phyloP scores from a whole-genome alignment of 2,888 invertebrate genomes.

The Trachelus tabidus region DNA sequence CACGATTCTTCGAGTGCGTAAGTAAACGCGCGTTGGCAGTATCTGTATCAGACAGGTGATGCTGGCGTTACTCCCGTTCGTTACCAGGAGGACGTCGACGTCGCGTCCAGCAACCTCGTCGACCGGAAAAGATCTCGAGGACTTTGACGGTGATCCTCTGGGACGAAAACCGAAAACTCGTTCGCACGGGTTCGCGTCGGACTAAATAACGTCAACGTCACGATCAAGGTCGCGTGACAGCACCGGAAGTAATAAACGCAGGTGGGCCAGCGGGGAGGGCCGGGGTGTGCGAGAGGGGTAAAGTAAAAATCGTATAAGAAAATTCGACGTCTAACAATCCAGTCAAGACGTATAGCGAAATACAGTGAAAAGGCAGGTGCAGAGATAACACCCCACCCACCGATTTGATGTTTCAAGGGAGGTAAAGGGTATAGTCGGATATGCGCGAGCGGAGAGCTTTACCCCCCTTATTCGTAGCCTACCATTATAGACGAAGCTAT shows the following conservation, averaged over 20 bases:
- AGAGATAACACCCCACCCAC: neutral
- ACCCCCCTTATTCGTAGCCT: conserved; percentile 32
- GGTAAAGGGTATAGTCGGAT: neutral
- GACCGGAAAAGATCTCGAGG: neutral
- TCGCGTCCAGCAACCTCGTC: neutral
- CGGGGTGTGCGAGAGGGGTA: no score
- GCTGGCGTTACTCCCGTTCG: neutral
- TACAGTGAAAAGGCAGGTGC: neutral
- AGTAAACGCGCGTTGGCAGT: neutral
- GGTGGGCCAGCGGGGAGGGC: no score
- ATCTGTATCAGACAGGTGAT: neutral
- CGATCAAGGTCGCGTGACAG: no score
- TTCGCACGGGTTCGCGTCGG: neutral
- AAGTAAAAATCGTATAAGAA: neutral
- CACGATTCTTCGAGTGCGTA: neutral
- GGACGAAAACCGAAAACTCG: neutral
- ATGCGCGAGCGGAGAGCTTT: neutral
- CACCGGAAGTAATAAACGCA: no score
- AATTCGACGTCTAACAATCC: neutral
- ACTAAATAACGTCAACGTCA: no score
- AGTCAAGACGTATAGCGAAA: neutral
- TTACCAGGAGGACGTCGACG: neutral
- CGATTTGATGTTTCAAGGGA: neutral
- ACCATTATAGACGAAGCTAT: conserved; percentile 39
- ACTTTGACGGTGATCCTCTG: neutral